Conservation (phyloP, 1,140 invertebrate species). For the Coelopa frigida region DNA sequence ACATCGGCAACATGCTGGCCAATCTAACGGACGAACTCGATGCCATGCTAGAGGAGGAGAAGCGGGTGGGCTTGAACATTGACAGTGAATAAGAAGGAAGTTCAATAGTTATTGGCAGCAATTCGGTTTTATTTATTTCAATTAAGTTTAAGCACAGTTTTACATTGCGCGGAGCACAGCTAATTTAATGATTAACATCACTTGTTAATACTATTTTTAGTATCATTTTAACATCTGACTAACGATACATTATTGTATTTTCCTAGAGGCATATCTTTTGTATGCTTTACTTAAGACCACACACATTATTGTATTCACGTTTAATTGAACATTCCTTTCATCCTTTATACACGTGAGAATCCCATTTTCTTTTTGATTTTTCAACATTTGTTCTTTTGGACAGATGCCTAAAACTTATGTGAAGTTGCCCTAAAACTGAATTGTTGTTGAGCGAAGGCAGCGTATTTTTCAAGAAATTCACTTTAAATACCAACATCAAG, state of each 20-base stretch:
- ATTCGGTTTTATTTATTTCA: neutral
- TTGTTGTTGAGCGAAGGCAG: neutral
- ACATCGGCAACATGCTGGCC: slow-evolving; percentile 94
- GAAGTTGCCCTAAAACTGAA: neutral
- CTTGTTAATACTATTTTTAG: neutral
- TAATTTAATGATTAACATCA: neutral
- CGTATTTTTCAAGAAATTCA: slow-evolving; percentile 2
- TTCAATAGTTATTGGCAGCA: neutral
- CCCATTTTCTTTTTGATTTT: too few relatives aligned
- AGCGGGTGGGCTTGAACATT: slow-evolving; percentile 63
- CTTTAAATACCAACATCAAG: neutral
- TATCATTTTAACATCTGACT: slow-evolving; percentile 1
- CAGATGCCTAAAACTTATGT: too few relatives aligned
- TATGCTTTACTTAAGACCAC: too few relatives aligned
- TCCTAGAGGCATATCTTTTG: neutral
- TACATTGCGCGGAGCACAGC: neutral
- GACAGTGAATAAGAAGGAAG: slow-evolving; percentile 45
- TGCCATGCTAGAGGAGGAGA: slow-evolving; percentile 89
- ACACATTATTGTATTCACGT: too few relatives aligned
- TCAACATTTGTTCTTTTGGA: too few relatives aligned
- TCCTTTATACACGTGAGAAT: too few relatives aligned
- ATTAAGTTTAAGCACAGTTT: neutral
- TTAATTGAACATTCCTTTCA: too few relatives aligned
- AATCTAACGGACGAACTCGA: slow-evolving; percentile 90
- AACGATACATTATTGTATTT: neutral